Base-by-base conservation (phyloP, 2,797 vertebrate species). In the Psittacula derbiana region DNA sequence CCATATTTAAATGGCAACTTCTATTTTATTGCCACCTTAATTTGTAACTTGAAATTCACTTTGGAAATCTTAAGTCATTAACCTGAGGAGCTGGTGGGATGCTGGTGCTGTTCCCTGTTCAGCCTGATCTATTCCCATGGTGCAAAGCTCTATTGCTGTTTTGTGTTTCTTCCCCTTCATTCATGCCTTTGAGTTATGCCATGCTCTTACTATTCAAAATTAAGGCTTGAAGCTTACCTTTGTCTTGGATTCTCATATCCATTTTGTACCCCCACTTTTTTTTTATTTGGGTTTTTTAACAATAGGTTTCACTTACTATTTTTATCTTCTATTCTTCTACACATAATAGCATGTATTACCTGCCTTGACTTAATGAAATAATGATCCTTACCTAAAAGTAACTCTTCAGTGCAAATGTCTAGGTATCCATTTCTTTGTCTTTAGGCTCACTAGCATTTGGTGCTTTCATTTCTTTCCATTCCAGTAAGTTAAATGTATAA, bases 221-320 rank as follows among this genome's bases (percentile, higher is more conserved):
- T 10, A 60, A 79, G 72, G n/a, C 18, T n/a, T 74, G 23, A 44
- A 82, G 4, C 58, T 87, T 71, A 46, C 53, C n/a, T 71, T 82
- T 80, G 8, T 76, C 67, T 80, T 47, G 8, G 5, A 71, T 50
- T 64, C 38, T 80, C 18, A 12, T 46, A 52, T 27, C 41, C 52
- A n/a, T 52, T 87, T 44, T 64, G 16, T 87, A 20, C 69, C 31
- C 43, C 47, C 53, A 20, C 33, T 50, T 55, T 66, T 27, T 25
- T 66, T 5, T 4, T 2, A 13, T 17, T 47, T 50, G 31, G 74
- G 49, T 62, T 66, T 66, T 76, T 36, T 94, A 93, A 93, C 69
- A 73, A 24, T 49, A 53, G 50, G 61, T 93, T 96, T 95, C 23
- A 62, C 64, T 81, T 89, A 50, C n/a, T 90, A 86, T 81, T 86